Base-by-base conservation (phyloP, 92 coral and sea anemone species). In the Phenganax subtilis region DNA sequence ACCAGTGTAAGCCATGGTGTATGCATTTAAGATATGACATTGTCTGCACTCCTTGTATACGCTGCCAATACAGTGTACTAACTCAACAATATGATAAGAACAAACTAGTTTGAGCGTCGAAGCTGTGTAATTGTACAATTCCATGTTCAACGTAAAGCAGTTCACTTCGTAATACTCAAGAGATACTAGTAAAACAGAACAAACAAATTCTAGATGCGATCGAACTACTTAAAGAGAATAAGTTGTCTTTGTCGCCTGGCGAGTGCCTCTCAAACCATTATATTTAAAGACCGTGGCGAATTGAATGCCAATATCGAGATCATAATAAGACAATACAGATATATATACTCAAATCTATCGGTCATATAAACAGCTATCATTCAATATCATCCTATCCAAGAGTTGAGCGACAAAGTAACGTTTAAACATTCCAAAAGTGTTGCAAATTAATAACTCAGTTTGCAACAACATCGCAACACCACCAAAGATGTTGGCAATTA, bases 401-500 rank as follows among this genome's bases (percentile, higher is more conserved):
- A 44, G 27, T 64, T 3, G 11, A 20, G 37, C 70, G 8, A 64
- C 67, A 20, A 64, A 2, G 47, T 5, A 37, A 64, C 51, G 71
- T 65, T 65, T 28, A 17, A 27, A 27, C 72, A 17, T 29, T 68
- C 73, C 73, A 68, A 61, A 68, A 68, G 47, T 10, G 73, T 68
- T 1, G 37, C 73, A 68, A 68, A 12, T 28, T 10, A 12, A 28
- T 7, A 3, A 55, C 17, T 30, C 51, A 72, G 6, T 73, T 75
- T 30, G 60, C 60, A 55, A 75, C 37, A 27, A 55, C 51, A 57
- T 55, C 1, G 63, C 30, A 76, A 76, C 81, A 69, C 57, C 81
- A 76, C 47, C 71, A 20, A 11, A 57, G 12, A 31, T 15, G n/a
- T 75, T 20, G 14, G 10, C 20, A 20, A 16, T 51, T 17, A 75